Conservation (phyloP, 1,140 invertebrate species). For the Stegodyphus mimosarum region DNA sequence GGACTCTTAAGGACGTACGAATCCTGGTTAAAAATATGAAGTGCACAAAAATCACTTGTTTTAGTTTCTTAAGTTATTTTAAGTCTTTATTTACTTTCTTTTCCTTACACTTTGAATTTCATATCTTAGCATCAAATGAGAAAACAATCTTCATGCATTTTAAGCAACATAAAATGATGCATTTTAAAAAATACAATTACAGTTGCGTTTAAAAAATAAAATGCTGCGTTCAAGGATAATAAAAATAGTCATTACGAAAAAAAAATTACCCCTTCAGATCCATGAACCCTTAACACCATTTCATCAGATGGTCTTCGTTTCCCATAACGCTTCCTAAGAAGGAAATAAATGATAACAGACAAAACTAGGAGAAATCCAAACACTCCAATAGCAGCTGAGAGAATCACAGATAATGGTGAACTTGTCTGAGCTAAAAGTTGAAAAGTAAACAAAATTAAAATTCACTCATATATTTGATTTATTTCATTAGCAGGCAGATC, state of each 20-base stretch:
- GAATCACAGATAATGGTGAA: conserved; percentile 58
- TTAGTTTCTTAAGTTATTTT: no score
- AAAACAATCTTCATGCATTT: no score
- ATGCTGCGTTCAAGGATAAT: no score
- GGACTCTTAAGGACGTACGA: no score
- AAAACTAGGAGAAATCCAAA: conserved; percentile 73
- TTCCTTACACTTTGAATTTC: no score
- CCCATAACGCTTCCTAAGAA: conserved; percentile 72
- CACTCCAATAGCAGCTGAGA: conserved; percentile 75
- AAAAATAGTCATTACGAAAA: not conserved
- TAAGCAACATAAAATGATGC: no score
- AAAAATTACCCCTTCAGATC: conserved; percentile 73
- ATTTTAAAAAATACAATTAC: no score
- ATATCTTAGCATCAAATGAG: no score
- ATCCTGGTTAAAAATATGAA: no score
- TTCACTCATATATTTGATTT: not conserved
- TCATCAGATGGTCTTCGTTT: conserved; percentile 73
- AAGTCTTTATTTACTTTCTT: no score
- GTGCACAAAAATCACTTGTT: no score
- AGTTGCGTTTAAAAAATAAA: no score
- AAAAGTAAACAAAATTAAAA: conserved; percentile 4
- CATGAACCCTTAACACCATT: conserved; percentile 76
- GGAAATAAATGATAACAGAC: conserved; percentile 74
- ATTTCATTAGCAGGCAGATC: not conserved
- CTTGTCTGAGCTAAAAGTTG: conserved; percentile 46